phyloP scores from a whole-genome alignment of 2,888 invertebrate genomes.

The Hemistola chrysoprasaria region DNA sequence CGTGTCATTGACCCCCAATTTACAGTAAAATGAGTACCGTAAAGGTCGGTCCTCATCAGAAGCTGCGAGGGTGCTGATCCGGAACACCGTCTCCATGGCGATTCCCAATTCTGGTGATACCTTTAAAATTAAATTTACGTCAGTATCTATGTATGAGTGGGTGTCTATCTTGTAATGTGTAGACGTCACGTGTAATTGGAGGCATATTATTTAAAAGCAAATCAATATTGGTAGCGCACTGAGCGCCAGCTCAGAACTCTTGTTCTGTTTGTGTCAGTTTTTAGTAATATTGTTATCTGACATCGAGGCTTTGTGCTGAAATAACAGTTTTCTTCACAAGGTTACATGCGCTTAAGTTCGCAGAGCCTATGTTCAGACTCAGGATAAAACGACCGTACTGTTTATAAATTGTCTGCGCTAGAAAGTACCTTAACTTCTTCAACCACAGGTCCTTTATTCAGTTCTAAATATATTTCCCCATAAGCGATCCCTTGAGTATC shows the following conservation, averaged over 20 bases:
- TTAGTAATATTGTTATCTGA: no score
- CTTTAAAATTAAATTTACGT: constrained; percentile 36
- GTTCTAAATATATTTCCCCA: constrained; percentile 44
- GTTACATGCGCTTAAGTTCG: no score
- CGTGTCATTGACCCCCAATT: constrained; percentile 35
- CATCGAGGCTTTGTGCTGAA: no score
- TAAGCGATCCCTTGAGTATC: constrained; percentile 41
- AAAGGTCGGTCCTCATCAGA: constrained; percentile 42
- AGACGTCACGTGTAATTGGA: no score
- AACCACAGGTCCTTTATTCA: constrained; percentile 44
- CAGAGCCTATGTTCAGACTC: neutral
- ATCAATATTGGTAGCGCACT: no score
- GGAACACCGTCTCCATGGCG: constrained; percentile 55
- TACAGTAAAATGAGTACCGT: constrained; percentile 48
- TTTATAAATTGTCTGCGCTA: neutral
- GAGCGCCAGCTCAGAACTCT: no score
- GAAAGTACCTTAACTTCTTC: constrained; percentile 35
- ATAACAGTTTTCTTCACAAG: no score
- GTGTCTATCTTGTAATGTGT: no score
- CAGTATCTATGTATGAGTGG: no score
- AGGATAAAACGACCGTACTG: no score
- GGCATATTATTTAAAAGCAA: no score
- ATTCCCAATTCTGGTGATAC: constrained; percentile 44
- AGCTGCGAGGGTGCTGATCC: constrained; percentile 44
- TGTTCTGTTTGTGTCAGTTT: no score